Evolutionary conservation across 1,140 invertebrate species (phyloP).

Genomic region (Gonioctena quinquepunctata): DNA sequence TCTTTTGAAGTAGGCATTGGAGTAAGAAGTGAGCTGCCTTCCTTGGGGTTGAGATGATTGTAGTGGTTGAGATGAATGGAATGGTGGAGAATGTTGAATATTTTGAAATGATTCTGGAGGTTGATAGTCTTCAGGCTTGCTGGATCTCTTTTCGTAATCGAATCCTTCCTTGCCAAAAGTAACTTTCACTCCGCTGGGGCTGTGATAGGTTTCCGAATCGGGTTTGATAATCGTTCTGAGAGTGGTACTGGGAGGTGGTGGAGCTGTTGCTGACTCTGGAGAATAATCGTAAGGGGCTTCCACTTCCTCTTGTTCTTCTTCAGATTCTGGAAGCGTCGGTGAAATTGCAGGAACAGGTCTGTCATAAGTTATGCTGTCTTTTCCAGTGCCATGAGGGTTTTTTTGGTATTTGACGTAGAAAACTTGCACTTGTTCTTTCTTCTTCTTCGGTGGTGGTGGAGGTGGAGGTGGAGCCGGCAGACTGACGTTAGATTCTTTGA

Average conservation of each 20-base stretch:
- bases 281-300: constrained; percentile 54
- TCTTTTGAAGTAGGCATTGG: constrained; percentile 34
- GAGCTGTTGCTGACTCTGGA: constrained; percentile 53
- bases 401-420: constrained; percentile 90
- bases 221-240: constrained; percentile 80
- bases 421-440: constrained; percentile 83
- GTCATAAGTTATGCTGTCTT: constrained; percentile 76
- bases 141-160: constrained; percentile 59
- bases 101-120: constrained; percentile 47
- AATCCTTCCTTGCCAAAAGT: constrained; percentile 72
- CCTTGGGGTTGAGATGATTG: constrained; percentile 55
- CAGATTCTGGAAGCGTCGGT: constrained; percentile 65
- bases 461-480: constrained; percentile 67
- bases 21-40: constrained; percentile 47
- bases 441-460: constrained; percentile 61
- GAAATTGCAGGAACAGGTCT: constrained; percentile 74
- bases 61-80: constrained; percentile 22
- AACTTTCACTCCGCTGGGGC: constrained; percentile 72
- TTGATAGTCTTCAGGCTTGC: constrained; percentile 46
- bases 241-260: constrained; percentile 71
- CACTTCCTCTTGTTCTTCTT: constrained; percentile 60
- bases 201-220: constrained; percentile 79
- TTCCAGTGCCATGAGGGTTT: constrained; percentile 67
- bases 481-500: constrained; percentile 84
- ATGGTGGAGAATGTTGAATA: no score